phyloP scores from a whole-genome alignment of 1,140 invertebrate genomes.

The Neoseiulus cucumeris region DNA sequence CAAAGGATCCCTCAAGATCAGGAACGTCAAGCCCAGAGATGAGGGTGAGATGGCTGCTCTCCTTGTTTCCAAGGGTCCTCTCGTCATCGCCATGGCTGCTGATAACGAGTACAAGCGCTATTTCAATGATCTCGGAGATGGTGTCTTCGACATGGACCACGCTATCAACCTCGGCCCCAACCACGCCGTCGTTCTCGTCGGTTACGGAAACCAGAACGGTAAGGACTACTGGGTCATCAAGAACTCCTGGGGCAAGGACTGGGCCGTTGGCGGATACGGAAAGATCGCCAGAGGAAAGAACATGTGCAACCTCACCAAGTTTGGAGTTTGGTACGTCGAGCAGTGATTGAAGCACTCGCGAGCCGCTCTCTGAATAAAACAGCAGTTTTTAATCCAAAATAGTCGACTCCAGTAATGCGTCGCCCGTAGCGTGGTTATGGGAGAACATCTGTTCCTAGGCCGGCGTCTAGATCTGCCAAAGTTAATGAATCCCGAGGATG shows the following conservation, averaged over 20 bases:
- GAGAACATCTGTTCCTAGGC: too few relatives aligned
- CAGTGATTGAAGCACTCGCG: too few relatives aligned
- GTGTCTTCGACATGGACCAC: background rate
- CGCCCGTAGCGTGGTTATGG: too few relatives aligned
- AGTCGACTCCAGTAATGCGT: too few relatives aligned
- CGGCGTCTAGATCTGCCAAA: too few relatives aligned
- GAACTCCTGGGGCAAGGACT: conserved; percentile 12
- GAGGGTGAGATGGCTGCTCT: background rate
- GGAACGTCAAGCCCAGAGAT: background rate
- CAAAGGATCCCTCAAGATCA: conserved; percentile 10
- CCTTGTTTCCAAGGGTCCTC: conserved; percentile 1
- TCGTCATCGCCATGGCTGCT: background rate
- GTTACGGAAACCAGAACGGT: conserved; percentile 27
- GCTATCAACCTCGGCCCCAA: conserved; percentile 20
- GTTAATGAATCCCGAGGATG: too few relatives aligned
- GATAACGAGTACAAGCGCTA: conserved; percentile 3
- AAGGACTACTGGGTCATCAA: conserved; percentile 18
- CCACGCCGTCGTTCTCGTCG: conserved; percentile 30
- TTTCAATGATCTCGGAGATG: conserved; percentile 4
- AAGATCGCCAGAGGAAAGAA: conserved; percentile 15
- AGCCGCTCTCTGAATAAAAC: too few relatives aligned
- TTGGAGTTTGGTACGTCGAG: background rate
- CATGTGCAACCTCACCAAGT: conserved; percentile 11
- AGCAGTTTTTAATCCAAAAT: too few relatives aligned
- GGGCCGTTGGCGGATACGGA: conserved; percentile 16